A percentile compares a stretch with the other conserved stretches of the same genome.
phyloP scores from a whole-genome alignment of 2,888 invertebrate genomes.

The Athalia circularis region DNA sequence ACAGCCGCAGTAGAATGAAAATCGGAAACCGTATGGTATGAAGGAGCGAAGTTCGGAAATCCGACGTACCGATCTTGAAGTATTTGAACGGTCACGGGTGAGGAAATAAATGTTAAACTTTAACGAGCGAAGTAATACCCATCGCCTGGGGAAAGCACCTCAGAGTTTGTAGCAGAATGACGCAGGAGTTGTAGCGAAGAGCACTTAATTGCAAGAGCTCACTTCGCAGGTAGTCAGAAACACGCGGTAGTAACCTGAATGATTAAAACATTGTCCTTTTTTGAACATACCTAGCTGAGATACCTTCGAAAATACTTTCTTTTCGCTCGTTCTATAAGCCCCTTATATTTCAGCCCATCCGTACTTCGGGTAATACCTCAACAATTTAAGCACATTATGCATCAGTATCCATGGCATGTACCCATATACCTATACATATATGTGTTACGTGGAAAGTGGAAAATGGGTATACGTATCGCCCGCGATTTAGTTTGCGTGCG shows the following conservation, averaged over 20 bases:
- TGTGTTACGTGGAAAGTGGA: too few species aligned
- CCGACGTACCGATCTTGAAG: neutral
- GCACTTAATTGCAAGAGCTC: constrained; percentile 34
- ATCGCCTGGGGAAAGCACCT: constrained; percentile 21
- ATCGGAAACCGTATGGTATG: too few species aligned
- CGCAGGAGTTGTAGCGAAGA: neutral
- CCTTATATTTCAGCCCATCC: too few species aligned
- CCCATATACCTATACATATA: too few species aligned
- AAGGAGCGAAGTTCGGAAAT: constrained; percentile 1
- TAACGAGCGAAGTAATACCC: constrained; percentile 17
- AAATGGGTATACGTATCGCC: too few species aligned
- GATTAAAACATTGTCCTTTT: constrained; percentile 34
- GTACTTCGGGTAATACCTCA: too few species aligned
- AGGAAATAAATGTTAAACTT: constrained; percentile 19
- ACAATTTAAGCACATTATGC: too few species aligned
- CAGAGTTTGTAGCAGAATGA: constrained; percentile 37
- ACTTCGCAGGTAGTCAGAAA: constrained; percentile 35
- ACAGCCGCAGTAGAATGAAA: too few species aligned
- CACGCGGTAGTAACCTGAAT: constrained; percentile 36
- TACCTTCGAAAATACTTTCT: neutral
- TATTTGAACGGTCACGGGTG: constrained; percentile 12
- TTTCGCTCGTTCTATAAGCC: too few species aligned
- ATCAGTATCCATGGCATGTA: too few species aligned
- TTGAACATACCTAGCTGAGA: constrained; percentile 1
- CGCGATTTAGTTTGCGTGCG: too few species aligned